Base-by-base conservation (phyloP, 1,140 invertebrate species). In the Drosophila gunungcola region DNA sequence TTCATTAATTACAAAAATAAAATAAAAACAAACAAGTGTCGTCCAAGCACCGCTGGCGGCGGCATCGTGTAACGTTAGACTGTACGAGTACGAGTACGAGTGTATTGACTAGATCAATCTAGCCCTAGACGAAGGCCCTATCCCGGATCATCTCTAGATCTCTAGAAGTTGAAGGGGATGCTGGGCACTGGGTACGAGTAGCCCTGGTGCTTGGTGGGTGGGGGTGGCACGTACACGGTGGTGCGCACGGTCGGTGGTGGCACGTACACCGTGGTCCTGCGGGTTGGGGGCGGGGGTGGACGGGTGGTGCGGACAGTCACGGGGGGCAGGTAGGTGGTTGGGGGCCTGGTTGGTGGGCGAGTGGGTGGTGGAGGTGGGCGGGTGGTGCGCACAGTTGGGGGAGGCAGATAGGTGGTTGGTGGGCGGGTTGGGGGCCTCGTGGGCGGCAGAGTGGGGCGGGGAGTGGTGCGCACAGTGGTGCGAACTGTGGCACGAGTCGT, bases 111-210 rank as follows among this genome's bases (percentile, higher is more conserved):
- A 92, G 91, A 92, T 78, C 75, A 86, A 92, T 91, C 91, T 90
- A 92, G 91, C 91, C 88, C 90, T 89, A 89, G 80, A 84, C 79
- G 79, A 55, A 63, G 69, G 72, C 68, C 73, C 65, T 77, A 64
- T 75, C 67, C 58, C 48, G 32, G 29, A 51, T 51, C 48, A 16
- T 64, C 56, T 65, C 55, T 42, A 45, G 52, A 61, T 34, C 32
- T 36, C 11, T 93, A 92, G 62, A 91, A 93, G 29, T 86, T 90
- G 75, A 92, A 93, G 58, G 84, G 92, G 78, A 91, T 91, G 83
- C 69, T 91, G 34, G 93, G 93, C 53, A 58, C 81, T 11, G 93
- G 93, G 64, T 94, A 94, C 21, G 91, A 81, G 76, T 94, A 94
- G 27, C 93, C 93, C 72, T 75, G 39, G 51, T 73, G 68, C 65